Conservation (phyloP, 1,140 invertebrate species). For the Drosophila mayri region DNA sequence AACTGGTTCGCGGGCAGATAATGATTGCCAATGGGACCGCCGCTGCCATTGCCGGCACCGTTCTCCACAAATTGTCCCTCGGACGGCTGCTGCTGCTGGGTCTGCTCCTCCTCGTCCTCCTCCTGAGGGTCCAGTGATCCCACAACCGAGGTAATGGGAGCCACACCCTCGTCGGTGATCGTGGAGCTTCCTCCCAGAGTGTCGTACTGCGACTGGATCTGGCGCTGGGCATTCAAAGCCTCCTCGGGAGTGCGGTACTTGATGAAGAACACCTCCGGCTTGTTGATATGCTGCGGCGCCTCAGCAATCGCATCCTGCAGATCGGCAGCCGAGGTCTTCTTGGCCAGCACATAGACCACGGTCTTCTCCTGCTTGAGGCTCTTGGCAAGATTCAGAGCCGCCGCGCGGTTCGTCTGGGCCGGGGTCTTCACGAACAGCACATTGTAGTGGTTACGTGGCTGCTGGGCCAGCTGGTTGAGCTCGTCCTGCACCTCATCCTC, state of each 20-base stretch:
- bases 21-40: conserved; percentile 50
- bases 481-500: conserved; percentile 82
- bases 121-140: conserved; percentile 74
- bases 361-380: conserved; percentile 92
- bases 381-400: conserved; percentile 88
- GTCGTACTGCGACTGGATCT: conserved; percentile 84
- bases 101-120: conserved; percentile 71
- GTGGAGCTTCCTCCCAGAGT: conserved; percentile 76
- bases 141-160: conserved; percentile 79
- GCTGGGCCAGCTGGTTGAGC: conserved; percentile 70
- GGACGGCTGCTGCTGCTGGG: conserved; percentile 45
- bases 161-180: conserved; percentile 81
- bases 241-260: conserved; percentile 89
- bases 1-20: conserved; percentile 78
- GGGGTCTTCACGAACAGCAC: conserved; percentile 95
- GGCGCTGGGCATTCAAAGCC: conserved; percentile 76
- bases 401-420: conserved; percentile 88
- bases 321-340: conserved; percentile 90
- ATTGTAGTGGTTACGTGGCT: conserved; percentile 86
- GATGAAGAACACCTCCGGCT: conserved; percentile 88
- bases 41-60: conserved; percentile 34
- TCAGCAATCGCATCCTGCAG: conserved; percentile 92
- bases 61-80: conserved; percentile 53
- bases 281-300: conserved; percentile 85
- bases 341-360: conserved; percentile 93